Evolutionary conservation across 2,888 invertebrate genomes (phyloP).

Genomic region (Microctonus aethiopoides): DNA sequence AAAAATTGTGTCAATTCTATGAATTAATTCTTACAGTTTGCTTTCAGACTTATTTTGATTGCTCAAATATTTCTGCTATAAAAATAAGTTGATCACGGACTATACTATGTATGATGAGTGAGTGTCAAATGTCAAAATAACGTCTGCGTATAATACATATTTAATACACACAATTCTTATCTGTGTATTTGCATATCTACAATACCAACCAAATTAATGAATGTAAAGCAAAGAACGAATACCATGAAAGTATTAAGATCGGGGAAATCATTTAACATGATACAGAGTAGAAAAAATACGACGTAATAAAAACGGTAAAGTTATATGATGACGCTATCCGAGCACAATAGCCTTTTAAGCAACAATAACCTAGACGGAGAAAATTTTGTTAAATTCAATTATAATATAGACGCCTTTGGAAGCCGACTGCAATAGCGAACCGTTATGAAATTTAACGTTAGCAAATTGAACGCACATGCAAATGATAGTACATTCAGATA

Average conservation of each 20-base stretch:
- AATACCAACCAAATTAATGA: too few species aligned
- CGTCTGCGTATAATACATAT: too few species aligned
- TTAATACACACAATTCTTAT: too few species aligned
- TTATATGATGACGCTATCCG: conserved; percentile 55
- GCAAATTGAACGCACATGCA: conserved; percentile 21
- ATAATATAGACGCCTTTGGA: conserved; percentile 66
- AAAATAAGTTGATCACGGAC: too few species aligned
- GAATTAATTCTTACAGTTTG: too few species aligned
- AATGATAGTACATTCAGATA: conserved; percentile 10
- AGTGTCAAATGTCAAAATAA: too few species aligned
- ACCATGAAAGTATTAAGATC: conserved; percentile 4
- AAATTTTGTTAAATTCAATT: conserved; percentile 67
- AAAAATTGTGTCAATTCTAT: too few species aligned
- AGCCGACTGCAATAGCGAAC: conserved; percentile 47
- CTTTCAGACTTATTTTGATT: too few species aligned
- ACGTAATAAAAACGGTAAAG: conserved; percentile 51
- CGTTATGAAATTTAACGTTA: conserved; percentile 49
- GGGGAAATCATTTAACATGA: conserved; percentile 21
- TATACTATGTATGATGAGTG: too few species aligned
- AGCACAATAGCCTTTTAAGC: conserved; percentile 67
- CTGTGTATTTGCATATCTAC: too few species aligned
- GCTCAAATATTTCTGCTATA: too few species aligned
- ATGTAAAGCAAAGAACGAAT: neutral
- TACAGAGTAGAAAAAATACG: conserved; percentile 28
- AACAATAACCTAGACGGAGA: conserved; percentile 62